Conservation (phyloP, 2,888 invertebrate species). For the Strigamia crassipes region DNA sequence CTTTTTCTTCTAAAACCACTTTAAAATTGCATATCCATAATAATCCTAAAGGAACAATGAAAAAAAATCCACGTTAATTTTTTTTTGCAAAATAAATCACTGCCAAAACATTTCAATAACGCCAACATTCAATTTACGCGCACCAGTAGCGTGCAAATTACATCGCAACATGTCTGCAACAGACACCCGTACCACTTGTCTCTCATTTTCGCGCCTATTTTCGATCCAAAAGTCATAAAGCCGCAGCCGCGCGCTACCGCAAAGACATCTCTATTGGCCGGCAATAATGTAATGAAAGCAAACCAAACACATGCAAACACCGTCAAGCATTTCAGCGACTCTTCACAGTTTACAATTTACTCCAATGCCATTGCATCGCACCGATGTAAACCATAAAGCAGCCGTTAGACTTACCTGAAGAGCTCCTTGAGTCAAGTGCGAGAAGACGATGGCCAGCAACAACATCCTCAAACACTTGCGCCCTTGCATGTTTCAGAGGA, state of each 20-base stretch:
- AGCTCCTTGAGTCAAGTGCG: conserved; percentile 8
- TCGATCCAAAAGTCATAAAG: conserved; percentile 29
- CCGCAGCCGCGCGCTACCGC: background rate
- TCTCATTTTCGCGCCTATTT: conserved; percentile 9
- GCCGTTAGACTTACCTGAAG: background rate
- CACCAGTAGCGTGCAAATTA: background rate
- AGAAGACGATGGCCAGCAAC: background rate
- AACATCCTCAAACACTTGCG: conserved; percentile 6
- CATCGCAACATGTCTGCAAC: background rate
- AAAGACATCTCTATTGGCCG: background rate
- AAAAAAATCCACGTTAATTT: no score
- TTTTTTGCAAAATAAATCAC: background rate
- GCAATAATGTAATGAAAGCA: conserved; percentile 1
- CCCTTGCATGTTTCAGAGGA: background rate
- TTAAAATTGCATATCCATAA: no score
- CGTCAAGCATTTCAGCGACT: background rate
- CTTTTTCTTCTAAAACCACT: no score
- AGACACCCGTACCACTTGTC: background rate
- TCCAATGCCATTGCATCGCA: no score
- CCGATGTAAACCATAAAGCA: no score
- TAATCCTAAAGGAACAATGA: no score
- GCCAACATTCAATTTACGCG: background rate
- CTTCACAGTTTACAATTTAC: no score
- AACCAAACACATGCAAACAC: background rate
- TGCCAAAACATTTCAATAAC: background rate